phyloP scores from a whole-genome alignment of 1,140 invertebrate species.

The Drosophila arawakana region DNA sequence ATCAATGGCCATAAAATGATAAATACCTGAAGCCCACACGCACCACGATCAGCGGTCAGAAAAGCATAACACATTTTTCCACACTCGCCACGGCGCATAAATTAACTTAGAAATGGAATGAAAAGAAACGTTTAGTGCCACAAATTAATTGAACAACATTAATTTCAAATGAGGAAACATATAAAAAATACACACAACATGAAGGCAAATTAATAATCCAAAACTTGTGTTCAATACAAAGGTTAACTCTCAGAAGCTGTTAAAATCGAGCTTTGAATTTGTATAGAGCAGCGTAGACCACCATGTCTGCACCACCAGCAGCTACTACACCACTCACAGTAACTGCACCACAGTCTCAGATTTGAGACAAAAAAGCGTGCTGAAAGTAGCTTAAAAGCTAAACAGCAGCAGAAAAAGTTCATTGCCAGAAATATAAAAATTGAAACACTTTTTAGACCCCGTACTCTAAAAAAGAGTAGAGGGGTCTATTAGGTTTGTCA shows the following conservation, averaged over 20 bases:
- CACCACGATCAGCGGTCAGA: constrained; percentile 49
- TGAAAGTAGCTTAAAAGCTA: too few species aligned
- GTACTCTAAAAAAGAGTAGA: too few species aligned
- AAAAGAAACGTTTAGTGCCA: constrained; percentile 72
- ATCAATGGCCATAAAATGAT: constrained; percentile 30
- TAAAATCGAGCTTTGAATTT: constrained; percentile 54
- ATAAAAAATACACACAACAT: constrained; percentile 25
- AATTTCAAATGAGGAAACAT: constrained; percentile 44
- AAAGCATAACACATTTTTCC: constrained; percentile 49
- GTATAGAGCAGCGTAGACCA: constrained; percentile 36
- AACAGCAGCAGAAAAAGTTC: too few species aligned
- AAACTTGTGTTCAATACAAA: constrained; percentile 55
- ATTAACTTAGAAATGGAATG: constrained; percentile 34
- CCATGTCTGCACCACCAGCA: constrained; percentile 25
- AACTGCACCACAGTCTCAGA: constrained; percentile 17
- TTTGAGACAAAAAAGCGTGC: too few species aligned
- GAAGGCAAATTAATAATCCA: constrained; percentile 75
- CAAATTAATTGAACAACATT: constrained; percentile 77
- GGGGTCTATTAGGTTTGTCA: too few species aligned
- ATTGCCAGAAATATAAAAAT: too few species aligned
- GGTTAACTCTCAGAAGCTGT: constrained; percentile 33
- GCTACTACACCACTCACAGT: background rate
- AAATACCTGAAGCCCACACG: constrained; percentile 52
- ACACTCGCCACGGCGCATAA: constrained; percentile 57
- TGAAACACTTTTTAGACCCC: too few species aligned